A percentile compares a stretch with the other conserved stretches of the same genome.
These are phyloP conservation scores for Sitta carolinensis DNA, from an alignment of 2,797 vertebrate genomes.

Conservation along the genomic window DNA sequence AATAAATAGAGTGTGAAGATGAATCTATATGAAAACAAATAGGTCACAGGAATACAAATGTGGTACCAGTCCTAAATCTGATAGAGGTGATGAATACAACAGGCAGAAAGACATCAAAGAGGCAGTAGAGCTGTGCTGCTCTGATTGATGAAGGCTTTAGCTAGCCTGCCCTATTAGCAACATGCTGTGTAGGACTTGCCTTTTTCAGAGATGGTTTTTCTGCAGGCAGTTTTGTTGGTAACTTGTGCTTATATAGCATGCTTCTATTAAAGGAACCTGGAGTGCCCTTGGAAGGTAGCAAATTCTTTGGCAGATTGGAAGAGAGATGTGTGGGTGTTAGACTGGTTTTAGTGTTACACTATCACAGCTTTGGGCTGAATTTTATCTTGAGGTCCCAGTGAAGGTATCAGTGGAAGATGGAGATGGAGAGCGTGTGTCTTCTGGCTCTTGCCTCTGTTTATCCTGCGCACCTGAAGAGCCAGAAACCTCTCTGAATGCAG, in stretches of 20 bases:
- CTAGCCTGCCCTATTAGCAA: not conserved
- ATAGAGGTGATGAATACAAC: not conserved
- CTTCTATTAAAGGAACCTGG: not conserved
- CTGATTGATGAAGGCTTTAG: not conserved
- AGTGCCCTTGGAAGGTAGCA: not conserved
- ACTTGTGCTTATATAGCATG: not conserved
- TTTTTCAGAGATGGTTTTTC: not conserved
- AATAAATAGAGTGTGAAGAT: conserved; percentile 31
- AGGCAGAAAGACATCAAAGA: conserved; percentile 7
- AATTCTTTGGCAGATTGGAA: not conserved
- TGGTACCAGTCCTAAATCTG: conserved; percentile 16
- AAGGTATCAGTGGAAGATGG: not conserved
- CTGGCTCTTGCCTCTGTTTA: not conserved
- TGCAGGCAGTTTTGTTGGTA: not conserved
- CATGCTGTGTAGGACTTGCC: not conserved
- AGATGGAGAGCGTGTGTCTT: not conserved
- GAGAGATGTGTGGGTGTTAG: not conserved
- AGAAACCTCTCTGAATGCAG: not conserved
- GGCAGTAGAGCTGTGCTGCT: not conserved
- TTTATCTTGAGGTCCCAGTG: not conserved
- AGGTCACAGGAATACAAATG: conserved; percentile 40
- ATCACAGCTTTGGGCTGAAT: not conserved
- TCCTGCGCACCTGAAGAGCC: not conserved
- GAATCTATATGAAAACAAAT: conserved; percentile 37
- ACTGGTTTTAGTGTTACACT: not conserved